Evolutionary conservation across 2,888 invertebrate species (phyloP).

Genomic region (Pediacus dermestoides): DNA sequence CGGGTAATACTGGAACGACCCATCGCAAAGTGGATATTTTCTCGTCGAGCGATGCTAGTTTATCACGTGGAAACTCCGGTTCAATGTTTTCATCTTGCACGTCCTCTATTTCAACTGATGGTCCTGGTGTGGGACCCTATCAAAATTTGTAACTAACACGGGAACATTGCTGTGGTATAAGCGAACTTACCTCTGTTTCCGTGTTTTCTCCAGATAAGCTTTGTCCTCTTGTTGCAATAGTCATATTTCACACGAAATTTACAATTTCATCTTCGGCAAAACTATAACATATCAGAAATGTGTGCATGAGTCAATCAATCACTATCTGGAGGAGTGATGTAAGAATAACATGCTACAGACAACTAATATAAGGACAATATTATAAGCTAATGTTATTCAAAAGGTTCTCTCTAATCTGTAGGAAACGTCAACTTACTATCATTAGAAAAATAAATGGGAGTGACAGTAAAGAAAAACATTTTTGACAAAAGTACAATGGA

Average conservation of each 20-base stretch:
- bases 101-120: constrained; percentile 28
- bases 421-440: too few relatives aligned
- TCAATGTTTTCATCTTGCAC: constrained; percentile 49
- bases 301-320: too few relatives aligned
- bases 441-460: constrained; percentile 48
- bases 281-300: constrained; percentile 29
- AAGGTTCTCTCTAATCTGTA: too few relatives aligned
- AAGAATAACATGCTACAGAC: too few relatives aligned
- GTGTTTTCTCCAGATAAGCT: constrained; percentile 58
- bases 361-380: too few relatives aligned
- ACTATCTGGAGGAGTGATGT: too few relatives aligned
- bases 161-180: not conserved
- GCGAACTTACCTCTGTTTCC: constrained; percentile 46
- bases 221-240: constrained; percentile 62
- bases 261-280: constrained; percentile 41
- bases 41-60: constrained; percentile 86
- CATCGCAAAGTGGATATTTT: constrained; percentile 94
- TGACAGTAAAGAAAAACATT: constrained; percentile 38
- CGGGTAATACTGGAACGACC: constrained; percentile 96
- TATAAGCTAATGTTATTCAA: too few relatives aligned
- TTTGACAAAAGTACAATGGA: constrained; percentile 34
- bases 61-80: constrained; percentile 79
- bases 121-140: constrained; percentile 34
- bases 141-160: constrained; percentile 7
- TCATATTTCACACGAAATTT: constrained; percentile 51